Percentiles rank a stretch among this genome's conserved stretches.
Evolutionary conservation across 92 coral and sea anemone genomes (phyloP).

Genomic region (Muricea muricata): DNA sequence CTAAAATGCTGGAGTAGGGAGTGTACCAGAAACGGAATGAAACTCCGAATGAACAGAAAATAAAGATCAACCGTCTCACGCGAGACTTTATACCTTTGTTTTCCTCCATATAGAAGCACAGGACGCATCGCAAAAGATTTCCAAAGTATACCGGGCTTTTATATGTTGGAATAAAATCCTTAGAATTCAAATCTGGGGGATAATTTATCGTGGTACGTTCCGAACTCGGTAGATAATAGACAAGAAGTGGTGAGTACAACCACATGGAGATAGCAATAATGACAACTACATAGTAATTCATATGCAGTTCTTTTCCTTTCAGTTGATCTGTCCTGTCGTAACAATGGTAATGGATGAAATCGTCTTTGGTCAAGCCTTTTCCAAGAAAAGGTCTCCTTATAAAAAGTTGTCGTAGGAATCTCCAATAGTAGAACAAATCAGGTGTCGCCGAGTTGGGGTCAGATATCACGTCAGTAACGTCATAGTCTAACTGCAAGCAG

Average conservation of each 20-base stretch:
- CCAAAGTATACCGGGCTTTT: constrained; percentile 57
- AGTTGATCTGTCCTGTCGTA: constrained; percentile 18
- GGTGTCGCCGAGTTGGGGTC: constrained; percentile 51
- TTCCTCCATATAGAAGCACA: constrained; percentile 50
- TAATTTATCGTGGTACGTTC: constrained; percentile 19
- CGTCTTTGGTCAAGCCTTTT: background rate
- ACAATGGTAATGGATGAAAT: constrained; percentile 46
- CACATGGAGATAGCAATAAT: constrained; percentile 42
- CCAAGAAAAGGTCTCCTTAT: constrained; percentile 23
- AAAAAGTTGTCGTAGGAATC: constrained; percentile 46
- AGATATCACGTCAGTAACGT: constrained; percentile 37
- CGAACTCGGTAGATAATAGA: constrained; percentile 62
- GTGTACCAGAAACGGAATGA: constrained; percentile 45
- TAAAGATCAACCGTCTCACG: constrained; percentile 41
- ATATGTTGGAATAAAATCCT: constrained; percentile 41
- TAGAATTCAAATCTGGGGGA: constrained; percentile 32
- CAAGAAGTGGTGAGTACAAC: constrained; percentile 54
- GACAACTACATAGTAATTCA: constrained; percentile 45
- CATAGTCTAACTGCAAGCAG: constrained; percentile 52
- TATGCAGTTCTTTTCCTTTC: constrained; percentile 33
- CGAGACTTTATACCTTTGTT: constrained; percentile 30
- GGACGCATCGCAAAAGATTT: constrained; percentile 42
- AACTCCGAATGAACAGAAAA: constrained; percentile 2
- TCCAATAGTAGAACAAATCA: constrained; percentile 53
- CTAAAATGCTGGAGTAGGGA: background rate